These are phyloP conservation scores for Conops quadrifasciatus DNA, from an alignment of 2,888 invertebrate species.

Conservation along the genomic window DNA sequence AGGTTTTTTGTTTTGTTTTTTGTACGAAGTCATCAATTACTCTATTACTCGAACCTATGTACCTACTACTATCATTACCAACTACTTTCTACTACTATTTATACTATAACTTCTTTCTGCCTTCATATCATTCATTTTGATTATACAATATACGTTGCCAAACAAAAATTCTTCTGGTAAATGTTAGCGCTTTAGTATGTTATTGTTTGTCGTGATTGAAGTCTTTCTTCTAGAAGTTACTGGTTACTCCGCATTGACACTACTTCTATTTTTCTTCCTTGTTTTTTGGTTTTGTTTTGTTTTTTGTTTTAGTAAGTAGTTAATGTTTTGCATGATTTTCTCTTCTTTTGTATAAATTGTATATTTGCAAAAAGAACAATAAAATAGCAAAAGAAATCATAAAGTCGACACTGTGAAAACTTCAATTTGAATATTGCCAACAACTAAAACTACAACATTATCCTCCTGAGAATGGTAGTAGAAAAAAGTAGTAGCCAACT, in stretches of 20 bases:
- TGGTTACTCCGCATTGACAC: no score
- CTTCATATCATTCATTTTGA: background rate
- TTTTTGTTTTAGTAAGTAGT: background rate
- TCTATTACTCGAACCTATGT: background rate
- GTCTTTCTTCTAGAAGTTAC: no score
- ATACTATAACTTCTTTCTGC: background rate
- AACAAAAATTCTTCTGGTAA: no score
- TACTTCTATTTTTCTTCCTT: no score
- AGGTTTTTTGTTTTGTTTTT: background rate
- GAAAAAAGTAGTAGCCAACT: constrained; percentile 21
- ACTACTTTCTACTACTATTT: background rate
- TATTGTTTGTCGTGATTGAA: no score
- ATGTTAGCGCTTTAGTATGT: no score
- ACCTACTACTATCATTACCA: no score
- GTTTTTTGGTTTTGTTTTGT: no score
- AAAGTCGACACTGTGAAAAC: no score
- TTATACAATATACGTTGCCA: no score
- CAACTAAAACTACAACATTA: constrained; percentile 35
- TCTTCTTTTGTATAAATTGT: background rate
- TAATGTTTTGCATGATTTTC: constrained; percentile 20
- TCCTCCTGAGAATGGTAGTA: constrained; percentile 17
- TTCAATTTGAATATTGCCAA: no score
- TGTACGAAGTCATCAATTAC: background rate
- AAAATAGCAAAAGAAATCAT: no score
- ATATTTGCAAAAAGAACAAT: background rate